Percentiles rank a stretch among this genome's conserved stretches.
Evolutionary conservation across 2,888 invertebrate species (phyloP).

Genomic region (Argyresthia albistria): DNA sequence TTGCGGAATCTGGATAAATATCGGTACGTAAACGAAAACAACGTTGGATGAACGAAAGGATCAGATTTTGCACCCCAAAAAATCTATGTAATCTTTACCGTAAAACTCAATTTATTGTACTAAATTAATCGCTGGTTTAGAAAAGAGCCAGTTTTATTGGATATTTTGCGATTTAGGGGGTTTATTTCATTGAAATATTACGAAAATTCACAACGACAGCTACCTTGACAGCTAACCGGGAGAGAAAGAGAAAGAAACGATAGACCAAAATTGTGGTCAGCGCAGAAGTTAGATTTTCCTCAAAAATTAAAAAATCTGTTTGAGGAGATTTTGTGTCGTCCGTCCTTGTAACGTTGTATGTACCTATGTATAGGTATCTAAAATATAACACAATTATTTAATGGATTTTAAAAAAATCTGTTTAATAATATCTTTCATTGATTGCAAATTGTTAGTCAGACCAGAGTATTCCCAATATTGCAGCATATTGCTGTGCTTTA

Average conservation of each 20-base stretch:
- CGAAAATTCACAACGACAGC: conserved; percentile 40
- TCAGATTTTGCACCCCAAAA: conserved; percentile 41
- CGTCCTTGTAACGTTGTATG: too few species aligned
- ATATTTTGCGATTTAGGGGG: not conserved
- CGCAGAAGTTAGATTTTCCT: not conserved
- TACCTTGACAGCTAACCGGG: conserved; percentile 67
- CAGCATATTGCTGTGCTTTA: too few species aligned
- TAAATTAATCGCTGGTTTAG: not conserved
- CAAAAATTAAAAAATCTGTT: not conserved
- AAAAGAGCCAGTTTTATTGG: not conserved
- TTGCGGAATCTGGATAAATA: conserved; percentile 9
- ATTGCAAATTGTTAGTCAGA: too few species aligned
- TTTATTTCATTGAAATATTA: conserved; percentile 21
- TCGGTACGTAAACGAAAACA: conserved; percentile 51
- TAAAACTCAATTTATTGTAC: conserved; percentile 20
- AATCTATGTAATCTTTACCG: conserved; percentile 64
- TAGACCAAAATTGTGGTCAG: conserved; percentile 17
- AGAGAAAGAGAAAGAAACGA: conserved; percentile 51
- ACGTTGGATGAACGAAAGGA: conserved; percentile 45
- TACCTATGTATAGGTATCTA: too few species aligned
- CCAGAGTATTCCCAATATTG: too few species aligned
- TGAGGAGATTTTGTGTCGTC: not conserved
- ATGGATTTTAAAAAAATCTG: too few species aligned
- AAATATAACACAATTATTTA: too few species aligned
- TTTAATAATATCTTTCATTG: too few species aligned